These are phyloP conservation scores for Dolomedes plantarius DNA, from an alignment of 2,888 invertebrate genomes.

Conservation along the genomic window DNA sequence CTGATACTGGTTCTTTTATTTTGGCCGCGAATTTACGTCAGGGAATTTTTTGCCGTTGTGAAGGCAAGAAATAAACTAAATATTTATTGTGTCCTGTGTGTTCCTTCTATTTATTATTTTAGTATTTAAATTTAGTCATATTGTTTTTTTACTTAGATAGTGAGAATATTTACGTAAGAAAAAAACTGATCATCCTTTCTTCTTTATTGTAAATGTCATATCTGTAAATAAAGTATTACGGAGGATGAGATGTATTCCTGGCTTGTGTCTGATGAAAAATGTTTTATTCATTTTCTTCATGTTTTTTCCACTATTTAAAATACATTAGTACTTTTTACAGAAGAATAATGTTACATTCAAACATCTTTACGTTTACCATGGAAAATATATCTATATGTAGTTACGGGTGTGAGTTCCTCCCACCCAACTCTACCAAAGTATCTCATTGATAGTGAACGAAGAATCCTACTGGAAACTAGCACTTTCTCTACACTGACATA, in stretches of 20 bases:
- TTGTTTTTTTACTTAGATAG: background rate
- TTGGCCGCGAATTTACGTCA: background rate
- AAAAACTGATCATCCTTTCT: background rate
- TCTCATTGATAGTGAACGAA: no score
- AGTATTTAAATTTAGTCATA: background rate
- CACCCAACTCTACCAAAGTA: no score
- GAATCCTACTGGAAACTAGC: no score
- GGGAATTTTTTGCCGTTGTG: background rate
- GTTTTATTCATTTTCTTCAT: background rate
- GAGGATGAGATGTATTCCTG: background rate
- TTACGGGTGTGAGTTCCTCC: no score
- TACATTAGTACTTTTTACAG: no score
- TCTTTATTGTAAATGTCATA: background rate
- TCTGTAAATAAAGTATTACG: slow-evolving; percentile 11
- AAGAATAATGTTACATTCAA: no score
- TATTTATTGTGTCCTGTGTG: background rate
- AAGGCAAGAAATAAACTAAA: background rate
- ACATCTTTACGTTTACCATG: no score
- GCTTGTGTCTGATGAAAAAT: background rate
- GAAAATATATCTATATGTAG: no score
- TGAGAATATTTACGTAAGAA: background rate
- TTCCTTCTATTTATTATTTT: background rate
- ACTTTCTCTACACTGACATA: no score
- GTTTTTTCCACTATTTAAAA: no score
- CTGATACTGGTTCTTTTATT: background rate